A percentile compares a stretch with the other conserved stretches of the same genome.
Evolutionary conservation across 2,113 vertebrate genomes (phyloP).

Genomic region (Brachyistius frenatus): DNA sequence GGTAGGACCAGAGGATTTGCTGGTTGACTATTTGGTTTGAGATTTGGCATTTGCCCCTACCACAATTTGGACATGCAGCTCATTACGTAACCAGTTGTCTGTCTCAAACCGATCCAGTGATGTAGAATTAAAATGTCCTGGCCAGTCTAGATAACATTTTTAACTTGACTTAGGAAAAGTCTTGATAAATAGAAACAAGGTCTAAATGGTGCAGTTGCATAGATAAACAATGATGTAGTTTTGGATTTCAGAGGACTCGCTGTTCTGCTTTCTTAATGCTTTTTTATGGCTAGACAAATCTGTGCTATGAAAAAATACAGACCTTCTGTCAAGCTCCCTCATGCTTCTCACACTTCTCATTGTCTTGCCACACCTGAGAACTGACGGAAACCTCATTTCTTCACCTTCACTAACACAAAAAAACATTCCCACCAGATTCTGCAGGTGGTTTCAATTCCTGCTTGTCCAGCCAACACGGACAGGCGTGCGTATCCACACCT

Average conservation of each 20-base stretch:
- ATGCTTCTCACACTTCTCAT: slow-evolving; percentile 18
- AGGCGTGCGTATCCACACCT: slow-evolving; percentile 25
- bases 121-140: no score
- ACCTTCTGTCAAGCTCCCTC: slow-evolving; percentile 5
- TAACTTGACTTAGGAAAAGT: no score
- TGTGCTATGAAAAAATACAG: background rate
- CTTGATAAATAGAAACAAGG: background rate
- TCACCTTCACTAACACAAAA: slow-evolving; percentile 10
- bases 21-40: no score
- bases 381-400: slow-evolving; percentile 31
- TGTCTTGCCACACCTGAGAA: slow-evolving; percentile 26
- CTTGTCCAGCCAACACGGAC: slow-evolving; percentile 23
- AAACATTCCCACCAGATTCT: slow-evolving; percentile 1
- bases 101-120: background rate
- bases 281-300: background rate
- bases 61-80: no score
- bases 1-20: no score
- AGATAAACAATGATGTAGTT: background rate
- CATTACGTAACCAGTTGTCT: background rate
- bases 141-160: no score
- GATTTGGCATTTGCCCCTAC: no score
- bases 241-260: background rate
- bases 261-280: background rate
- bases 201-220: background rate
- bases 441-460: slow-evolving; percentile 49